Evolutionary conservation across 2,113 vertebrate genomes (phyloP).

Genomic region (Grus americana): DNA sequence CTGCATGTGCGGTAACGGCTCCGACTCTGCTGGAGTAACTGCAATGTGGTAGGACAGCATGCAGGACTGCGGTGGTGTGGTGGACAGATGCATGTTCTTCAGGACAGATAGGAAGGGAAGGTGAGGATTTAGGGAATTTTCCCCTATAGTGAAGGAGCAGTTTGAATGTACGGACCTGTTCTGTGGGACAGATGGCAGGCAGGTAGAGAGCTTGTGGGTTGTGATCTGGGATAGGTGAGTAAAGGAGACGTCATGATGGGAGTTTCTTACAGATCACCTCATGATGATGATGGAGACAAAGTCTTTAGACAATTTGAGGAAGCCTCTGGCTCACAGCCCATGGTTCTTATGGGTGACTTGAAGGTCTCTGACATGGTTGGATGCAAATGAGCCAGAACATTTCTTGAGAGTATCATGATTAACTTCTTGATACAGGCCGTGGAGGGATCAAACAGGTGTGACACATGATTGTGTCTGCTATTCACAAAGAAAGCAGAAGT

Average conservation of each 20-base stretch:
- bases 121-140: background rate
- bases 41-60: background rate
- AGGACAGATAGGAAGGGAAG: background rate
- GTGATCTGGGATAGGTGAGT: background rate
- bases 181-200: background rate
- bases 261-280: background rate
- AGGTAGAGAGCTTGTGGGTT: background rate
- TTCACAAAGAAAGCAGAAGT: background rate
- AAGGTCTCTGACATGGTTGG: background rate
- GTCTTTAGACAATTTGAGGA: background rate
- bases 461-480: background rate
- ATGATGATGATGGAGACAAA: background rate
- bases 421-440: background rate
- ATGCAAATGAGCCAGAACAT: background rate
- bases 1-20: fast-evolving
- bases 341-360: background rate
- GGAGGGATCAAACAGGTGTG: background rate
- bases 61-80: no score
- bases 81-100: background rate
- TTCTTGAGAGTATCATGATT: background rate
- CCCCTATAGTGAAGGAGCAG: background rate
- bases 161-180: background rate
- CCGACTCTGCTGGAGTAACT: background rate
- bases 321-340: background rate
- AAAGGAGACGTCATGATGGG: background rate